Evolutionary conservation across 37 sponge, comb jelly and placozoan genomes (phyloP).

Genomic region (Ephydatia muelleri): DNA sequence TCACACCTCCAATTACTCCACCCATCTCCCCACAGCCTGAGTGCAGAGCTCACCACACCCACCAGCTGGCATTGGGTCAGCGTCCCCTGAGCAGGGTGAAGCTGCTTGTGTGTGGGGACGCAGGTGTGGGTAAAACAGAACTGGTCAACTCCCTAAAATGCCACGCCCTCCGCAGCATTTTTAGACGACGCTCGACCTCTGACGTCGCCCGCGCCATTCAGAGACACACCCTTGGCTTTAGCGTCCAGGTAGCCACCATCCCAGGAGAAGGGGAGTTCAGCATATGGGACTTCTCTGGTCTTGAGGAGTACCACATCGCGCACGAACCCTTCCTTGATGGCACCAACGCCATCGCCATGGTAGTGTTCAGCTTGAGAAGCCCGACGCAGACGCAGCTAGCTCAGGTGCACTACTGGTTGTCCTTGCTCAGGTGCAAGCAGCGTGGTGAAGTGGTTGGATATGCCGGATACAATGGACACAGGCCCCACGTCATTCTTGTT

Average conservation of each 20-base stretch:
- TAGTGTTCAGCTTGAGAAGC: constrained; percentile 71
- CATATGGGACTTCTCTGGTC: constrained; percentile 90
- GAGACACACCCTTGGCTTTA: constrained; percentile 62
- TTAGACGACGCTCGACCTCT: constrained; percentile 59
- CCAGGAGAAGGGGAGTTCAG: constrained; percentile 76
- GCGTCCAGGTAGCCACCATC: constrained; percentile 47
- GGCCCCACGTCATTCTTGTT: constrained; percentile 71
- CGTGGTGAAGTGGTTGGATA: constrained; percentile 21
- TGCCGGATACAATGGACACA: constrained; percentile 21
- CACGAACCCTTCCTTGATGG: constrained; percentile 75
- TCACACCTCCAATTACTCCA: background rate
- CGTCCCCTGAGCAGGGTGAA: constrained; percentile 51
- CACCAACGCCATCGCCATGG: constrained; percentile 59
- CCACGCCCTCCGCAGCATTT: constrained; percentile 58
- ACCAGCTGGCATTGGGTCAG: constrained; percentile 55
- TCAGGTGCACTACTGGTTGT: constrained; percentile 76
- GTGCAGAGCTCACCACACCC: constrained; percentile 53
- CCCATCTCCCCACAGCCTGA: constrained; percentile 22
- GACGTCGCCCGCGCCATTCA: constrained; percentile 31
- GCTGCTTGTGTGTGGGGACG: constrained; percentile 80
- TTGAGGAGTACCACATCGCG: constrained; percentile 59
- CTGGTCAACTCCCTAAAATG: constrained; percentile 77
- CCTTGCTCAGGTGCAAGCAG: constrained; percentile 77
- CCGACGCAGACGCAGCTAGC: constrained; percentile 58
- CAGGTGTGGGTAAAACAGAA: constrained; percentile 87